Conservation (phyloP, 2,113 vertebrate species). For the Brachyhypopomus occidentalis region DNA sequence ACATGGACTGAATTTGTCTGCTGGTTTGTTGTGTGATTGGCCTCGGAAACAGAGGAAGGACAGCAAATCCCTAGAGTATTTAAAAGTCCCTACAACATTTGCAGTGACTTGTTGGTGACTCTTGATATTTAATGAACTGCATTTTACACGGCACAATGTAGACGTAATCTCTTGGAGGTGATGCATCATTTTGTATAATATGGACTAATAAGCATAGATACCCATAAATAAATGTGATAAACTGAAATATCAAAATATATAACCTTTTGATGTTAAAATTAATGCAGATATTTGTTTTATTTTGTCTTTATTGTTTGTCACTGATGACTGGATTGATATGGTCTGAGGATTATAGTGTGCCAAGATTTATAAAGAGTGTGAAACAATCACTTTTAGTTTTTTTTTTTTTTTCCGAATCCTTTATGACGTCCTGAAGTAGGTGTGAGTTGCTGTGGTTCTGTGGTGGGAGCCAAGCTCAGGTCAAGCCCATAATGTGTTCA, state of each 20-base stretch:
- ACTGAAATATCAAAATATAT: conserved; percentile 30
- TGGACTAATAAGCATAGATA: conserved; percentile 24
- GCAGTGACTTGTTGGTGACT: background rate
- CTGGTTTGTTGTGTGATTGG: background rate
- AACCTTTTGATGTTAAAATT: conserved; percentile 35
- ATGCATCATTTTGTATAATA: conserved; percentile 41
- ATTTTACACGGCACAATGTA: conserved; percentile 12
- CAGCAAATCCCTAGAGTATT: background rate
- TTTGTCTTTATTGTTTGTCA: conserved; percentile 35
- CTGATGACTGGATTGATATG: conserved; percentile 24
- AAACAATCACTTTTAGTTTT: background rate
- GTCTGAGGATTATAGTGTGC: conserved; percentile 6
- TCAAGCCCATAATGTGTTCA: conserved; percentile 10
- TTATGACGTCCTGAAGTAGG: background rate
- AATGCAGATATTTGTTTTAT: conserved; percentile 35
- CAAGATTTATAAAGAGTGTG: conserved; percentile 7
- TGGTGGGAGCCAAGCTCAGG: conserved; percentile 2
- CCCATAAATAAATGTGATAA: conserved; percentile 35
- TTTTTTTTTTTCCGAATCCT: background rate
- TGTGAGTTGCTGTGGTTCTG: background rate
- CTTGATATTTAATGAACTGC: conserved; percentile 5
- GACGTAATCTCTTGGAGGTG: conserved; percentile 10
- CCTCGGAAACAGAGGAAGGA: background rate
- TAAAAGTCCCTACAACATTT: background rate
- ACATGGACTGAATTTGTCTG: conserved; percentile 12